Base-by-base conservation (phyloP, 2,888 invertebrate species). In the Cheiracanthium punctorium region DNA sequence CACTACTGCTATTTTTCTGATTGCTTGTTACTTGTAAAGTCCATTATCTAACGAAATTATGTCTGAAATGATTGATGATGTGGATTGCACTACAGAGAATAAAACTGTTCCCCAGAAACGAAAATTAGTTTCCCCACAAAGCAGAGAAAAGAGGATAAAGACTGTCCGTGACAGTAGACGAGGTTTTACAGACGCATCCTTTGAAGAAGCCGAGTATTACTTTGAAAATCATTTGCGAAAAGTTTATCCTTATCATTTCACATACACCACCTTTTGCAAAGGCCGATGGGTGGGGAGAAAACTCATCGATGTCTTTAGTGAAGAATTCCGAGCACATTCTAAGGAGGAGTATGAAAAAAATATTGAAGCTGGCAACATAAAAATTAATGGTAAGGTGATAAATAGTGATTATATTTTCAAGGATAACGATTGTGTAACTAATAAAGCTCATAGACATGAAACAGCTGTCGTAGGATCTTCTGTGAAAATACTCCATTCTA, bases 231-330 rank as follows among this genome's bases (percentile, higher is more conserved):
- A 97, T 90, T 94, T 98, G 90, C 94, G 98, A 90, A 98, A 98
- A 93, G 98, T 98, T 1, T 97, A 97, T 92, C 98, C 98, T 0
- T 98, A 98, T 93, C 96, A 97, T 93, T 98, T 97, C 93, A 97
- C 97, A 88, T 98, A 98, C 93, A 96, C 97, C 88, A 97, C 98
- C 52, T 98, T 97, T 93, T 97, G 97, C 88, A 98, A 98, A 93
- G 97, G 97, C 10, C 94, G 98, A 90, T 98, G 98, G 98, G 96
- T 97, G 1, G 98, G 97, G 2, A 96, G 96, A 92, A 95, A 95
- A 91, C 96, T 98, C 89, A 93, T 97, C 89, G 97, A 98, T 91
- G 96, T 98, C 29, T 98, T 98, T 92, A 95, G 96, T 10, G 93
- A 96, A 81, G 98, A 98, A 93, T 98, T 98, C 92, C 93, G 97